Conservation (phyloP, 2,888 invertebrate species). For the Perithous albicinctus region DNA sequence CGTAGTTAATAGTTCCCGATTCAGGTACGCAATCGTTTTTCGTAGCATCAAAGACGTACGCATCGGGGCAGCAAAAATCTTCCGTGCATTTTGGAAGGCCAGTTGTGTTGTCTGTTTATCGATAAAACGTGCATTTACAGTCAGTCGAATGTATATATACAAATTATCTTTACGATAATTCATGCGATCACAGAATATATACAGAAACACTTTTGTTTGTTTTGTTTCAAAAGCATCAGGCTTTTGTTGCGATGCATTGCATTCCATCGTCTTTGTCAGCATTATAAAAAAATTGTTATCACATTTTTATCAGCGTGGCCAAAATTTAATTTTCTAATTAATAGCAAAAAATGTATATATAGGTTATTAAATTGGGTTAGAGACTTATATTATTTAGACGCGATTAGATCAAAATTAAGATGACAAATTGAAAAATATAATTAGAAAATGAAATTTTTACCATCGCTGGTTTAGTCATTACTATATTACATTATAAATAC, state of each 20-base stretch:
- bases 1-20: conserved; percentile 79
- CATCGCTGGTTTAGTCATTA: conserved; percentile 38
- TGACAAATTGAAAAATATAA: background rate
- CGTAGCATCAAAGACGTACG: conserved; percentile 81
- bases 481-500: background rate
- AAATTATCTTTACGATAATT: conserved; percentile 11
- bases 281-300: conserved; percentile 31
- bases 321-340: conserved; percentile 1
- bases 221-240: conserved; percentile 21
- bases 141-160: background rate
- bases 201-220: no score
- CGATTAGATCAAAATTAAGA: background rate
- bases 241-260: conserved; percentile 8
- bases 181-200: conserved; percentile 28
- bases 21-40: conserved; percentile 82
- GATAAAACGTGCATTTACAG: conserved; percentile 51
- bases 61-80: conserved; percentile 85
- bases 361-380: background rate
- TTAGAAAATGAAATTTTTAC: background rate
- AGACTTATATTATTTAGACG: background rate
- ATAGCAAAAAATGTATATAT: background rate
- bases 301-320: conserved; percentile 15
- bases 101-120: conserved; percentile 58
- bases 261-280: conserved; percentile 9
- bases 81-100: conserved; percentile 84